Evolutionary conservation across 2,797 vertebrate species (phyloP).

Genomic region (Perodicticus potto): DNA sequence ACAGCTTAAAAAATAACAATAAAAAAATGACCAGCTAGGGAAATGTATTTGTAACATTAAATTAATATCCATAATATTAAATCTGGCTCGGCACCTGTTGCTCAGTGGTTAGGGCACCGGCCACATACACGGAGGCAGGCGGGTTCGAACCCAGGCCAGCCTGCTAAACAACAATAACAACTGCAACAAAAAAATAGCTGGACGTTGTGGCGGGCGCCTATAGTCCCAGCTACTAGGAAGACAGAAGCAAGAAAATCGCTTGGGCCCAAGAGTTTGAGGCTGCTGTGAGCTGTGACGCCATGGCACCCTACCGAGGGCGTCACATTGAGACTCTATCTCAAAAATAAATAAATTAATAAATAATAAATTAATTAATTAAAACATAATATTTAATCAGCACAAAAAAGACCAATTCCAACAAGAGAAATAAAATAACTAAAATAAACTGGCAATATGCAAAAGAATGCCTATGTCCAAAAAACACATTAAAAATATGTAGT

Average conservation of each 20-base stretch:
- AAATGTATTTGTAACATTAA: not conserved
- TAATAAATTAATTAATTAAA: too few relatives aligned
- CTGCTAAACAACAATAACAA: too few relatives aligned
- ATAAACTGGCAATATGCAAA: slow-evolving; percentile 14
- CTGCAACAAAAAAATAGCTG: too few relatives aligned
- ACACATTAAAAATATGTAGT: not conserved
- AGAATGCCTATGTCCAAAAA: not conserved
- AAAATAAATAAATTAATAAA: not conserved
- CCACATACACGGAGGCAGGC: too few relatives aligned
- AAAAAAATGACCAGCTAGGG: not conserved
- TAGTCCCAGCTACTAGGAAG: too few relatives aligned
- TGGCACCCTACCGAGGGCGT: too few relatives aligned
- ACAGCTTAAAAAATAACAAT: not conserved
- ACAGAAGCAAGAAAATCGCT: too few relatives aligned
- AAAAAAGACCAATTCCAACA: not conserved
- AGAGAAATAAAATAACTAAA: slow-evolving; percentile 28
- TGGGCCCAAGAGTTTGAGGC: too few relatives aligned
- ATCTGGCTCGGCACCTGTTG: not conserved
- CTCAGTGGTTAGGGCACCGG: too few relatives aligned
- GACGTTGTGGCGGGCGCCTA: too few relatives aligned
- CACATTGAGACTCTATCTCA: not conserved
- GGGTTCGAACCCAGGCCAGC: too few relatives aligned
- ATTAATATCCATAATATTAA: not conserved
- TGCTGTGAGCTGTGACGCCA: too few relatives aligned
- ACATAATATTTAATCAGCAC: not conserved